Evolutionary conservation across 2,113 vertebrate genomes (phyloP).

Genomic region (Malaclemys terrapin): DNA sequence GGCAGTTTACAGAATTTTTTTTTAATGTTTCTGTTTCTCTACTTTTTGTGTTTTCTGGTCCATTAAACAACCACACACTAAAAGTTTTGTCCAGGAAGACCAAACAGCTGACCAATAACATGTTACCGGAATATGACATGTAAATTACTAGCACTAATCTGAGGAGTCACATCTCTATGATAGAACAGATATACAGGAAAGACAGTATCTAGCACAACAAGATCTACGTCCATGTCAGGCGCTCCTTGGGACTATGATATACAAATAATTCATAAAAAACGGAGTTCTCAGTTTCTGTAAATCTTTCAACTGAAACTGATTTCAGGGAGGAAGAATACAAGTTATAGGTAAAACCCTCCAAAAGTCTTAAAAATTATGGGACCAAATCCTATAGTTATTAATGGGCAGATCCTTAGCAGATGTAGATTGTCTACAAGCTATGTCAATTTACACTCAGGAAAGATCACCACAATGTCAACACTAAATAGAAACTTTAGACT

Average conservation of each 20-base stretch:
- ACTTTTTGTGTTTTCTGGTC: background rate
- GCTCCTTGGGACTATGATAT: background rate
- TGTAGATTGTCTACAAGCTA: background rate
- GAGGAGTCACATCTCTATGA: background rate
- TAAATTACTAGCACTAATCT: background rate
- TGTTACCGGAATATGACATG: background rate
- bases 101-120: background rate
- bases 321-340: background rate
- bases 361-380: background rate
- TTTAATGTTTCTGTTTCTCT: background rate
- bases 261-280: background rate
- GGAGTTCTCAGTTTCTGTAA: background rate
- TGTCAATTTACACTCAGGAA: background rate
- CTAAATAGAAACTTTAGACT: background rate
- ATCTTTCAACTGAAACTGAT: background rate
- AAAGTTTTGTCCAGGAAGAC: background rate
- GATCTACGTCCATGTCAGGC: background rate
- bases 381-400: accelerated
- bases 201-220: background rate
- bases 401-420: background rate
- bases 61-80: background rate
- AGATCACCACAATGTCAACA: background rate
- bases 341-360: background rate
- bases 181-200: background rate
- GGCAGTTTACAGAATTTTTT: background rate